Evolutionary conservation across 2,113 vertebrate genomes (phyloP), one percentile per base, ranked within the genome.

Genomic region (Carassius carassius): DNA sequence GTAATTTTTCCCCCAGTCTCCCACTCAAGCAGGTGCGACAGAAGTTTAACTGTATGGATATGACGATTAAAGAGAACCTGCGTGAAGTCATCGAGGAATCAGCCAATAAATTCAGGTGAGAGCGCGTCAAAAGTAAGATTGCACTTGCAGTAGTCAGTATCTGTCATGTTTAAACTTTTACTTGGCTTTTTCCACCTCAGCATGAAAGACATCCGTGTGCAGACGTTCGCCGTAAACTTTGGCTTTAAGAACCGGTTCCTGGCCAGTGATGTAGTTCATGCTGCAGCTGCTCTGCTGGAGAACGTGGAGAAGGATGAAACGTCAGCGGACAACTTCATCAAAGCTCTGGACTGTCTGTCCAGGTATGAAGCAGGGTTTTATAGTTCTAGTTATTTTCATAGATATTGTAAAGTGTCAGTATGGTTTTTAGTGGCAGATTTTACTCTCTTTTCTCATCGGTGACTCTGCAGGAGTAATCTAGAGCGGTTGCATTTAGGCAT

Each of bases 161-260:
- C 63, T 14, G 3, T 56, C 4, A 2, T 19, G 41, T 44, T 44
- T 11, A 44, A 44, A 44, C 41, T 44, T 44, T 44, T 10, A 10
- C 9, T 44, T 44, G 3, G 8, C 9, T 44, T 44, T 10, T 44
- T 44, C 41, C 41, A 41, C 41, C 41, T 41, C 41, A 44, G 41
- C 78, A 96, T 99, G 96, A 99, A 97, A 89, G 98, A 99, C 87
- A 95, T 99, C 90, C 95, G 98, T 25, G 88, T 99, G 54, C 98
- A 99, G 94, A 99, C 98, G 0, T 99, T 99, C 88, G 96, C 96
- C 12, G 95, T 96, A 85, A 96, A 98, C 89, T 99, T 99, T 86
- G 98, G 98, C 76, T 99, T 97, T 90, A 98, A 99, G 92, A 98
- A 99, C 85, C 97, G 96, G 54, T 99, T 99, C 92, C 94, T 98